Base-by-base conservation (phyloP, 2,888 invertebrate species). In the Barypeithes pellucidus region DNA sequence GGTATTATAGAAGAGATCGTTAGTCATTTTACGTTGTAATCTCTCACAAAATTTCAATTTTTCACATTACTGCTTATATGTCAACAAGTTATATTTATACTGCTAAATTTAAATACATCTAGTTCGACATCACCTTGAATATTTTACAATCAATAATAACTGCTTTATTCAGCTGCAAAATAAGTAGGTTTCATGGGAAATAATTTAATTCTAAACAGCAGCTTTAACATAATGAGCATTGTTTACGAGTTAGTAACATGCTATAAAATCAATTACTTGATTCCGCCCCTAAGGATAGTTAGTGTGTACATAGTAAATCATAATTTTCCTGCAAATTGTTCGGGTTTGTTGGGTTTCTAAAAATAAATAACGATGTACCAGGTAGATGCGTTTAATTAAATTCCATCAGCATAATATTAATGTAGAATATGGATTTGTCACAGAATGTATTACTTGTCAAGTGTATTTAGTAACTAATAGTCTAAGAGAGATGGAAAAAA, bases 151-250 rank as follows among this genome's bases (percentile, higher is more conserved):
- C 16, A 11, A 57, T 33, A 33, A 33, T 57, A 33, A n/a, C 16
- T 33, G 18, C 12, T 57, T 36, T 16, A 57, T 57, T 57, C 33
- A 33, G 54, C 33, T 33, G 33, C 54, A 57, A 33, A 57, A 33
- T 33, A 57, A 57, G 33, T 9, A 16, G 16, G 33, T 16, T 29
- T 33, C 33, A 3, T 57, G 33, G 54, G 54, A 57, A 57, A 57
- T 57, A 57, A 24, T 57, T 33, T 16, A 57, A 57, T 33, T 16
- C 33, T 57, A 57, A 57, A 57, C 54, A 57, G 18, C 33, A 57
- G 54, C 33, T 57, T 33, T 57, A 57, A 33, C n/a, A 57, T 57
- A 57, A 57, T 33, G 33, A 11, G 33, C 7, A 16, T 33, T 33
- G 33, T 57, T 57, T 57, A 57, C 18, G 54, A 33, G 33, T 33